These are phyloP conservation scores for Centruroides vittatus DNA, from an alignment of 1,140 invertebrate genomes.

Conservation along the genomic window DNA sequence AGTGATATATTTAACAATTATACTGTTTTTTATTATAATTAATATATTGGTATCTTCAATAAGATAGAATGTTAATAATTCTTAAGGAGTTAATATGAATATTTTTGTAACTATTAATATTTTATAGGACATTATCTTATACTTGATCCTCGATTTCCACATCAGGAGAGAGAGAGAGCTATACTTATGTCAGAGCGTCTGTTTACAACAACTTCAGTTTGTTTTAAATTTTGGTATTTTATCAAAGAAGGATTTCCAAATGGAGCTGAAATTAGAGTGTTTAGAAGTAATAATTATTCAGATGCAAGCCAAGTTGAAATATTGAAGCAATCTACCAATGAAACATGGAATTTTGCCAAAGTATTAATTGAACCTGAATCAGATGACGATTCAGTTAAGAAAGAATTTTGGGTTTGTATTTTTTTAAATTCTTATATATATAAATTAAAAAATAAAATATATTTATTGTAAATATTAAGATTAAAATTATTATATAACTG, in stretches of 20 bases:
- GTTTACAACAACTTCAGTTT: background rate
- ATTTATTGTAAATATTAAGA: too few species aligned
- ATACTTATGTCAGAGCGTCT: slow-evolving; percentile 12
- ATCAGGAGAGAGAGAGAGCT: background rate
- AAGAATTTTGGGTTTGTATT: slow-evolving; percentile 9
- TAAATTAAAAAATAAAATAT: too few species aligned
- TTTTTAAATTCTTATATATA: too few species aligned
- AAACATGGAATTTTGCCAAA: slow-evolving; percentile 1
- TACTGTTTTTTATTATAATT: too few species aligned
- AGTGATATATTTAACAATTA: too few species aligned
- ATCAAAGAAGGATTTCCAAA: background rate
- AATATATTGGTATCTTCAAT: too few species aligned
- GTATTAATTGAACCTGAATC: slow-evolving; percentile 1
- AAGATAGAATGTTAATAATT: too few species aligned
- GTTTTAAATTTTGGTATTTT: slow-evolving; percentile 11
- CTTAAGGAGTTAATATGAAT: too few species aligned
- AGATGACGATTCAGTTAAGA: background rate
- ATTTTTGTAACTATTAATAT: background rate
- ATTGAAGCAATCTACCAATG: slow-evolving; percentile 2
- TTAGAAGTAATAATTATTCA: slow-evolving; percentile 1
- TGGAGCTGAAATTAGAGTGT: slow-evolving; percentile 1
- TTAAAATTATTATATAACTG: too few species aligned
- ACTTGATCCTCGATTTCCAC: background rate
- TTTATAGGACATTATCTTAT: slow-evolving; percentile 6
- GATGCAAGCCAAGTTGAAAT: background rate